phyloP scores from a whole-genome alignment of 1,140 invertebrate genomes.

The Limonius californicus region DNA sequence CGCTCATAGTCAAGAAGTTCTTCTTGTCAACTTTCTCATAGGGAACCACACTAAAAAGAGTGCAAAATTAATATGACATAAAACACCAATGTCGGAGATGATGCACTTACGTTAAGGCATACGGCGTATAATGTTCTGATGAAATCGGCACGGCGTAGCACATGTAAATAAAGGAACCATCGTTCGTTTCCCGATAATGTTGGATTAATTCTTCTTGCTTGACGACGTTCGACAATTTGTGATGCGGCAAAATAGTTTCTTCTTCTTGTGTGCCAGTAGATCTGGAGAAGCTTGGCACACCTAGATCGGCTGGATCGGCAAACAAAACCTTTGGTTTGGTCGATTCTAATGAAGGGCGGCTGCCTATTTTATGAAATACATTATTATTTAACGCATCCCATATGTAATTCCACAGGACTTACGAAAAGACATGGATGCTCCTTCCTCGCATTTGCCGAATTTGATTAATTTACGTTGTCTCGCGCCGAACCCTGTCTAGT shows the following conservation, averaged over 20 bases:
- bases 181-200: constrained; percentile 48
- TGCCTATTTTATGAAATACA: too few relatives aligned
- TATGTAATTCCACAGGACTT: too few relatives aligned
- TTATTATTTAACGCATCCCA: too few relatives aligned
- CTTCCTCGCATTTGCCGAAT: too few relatives aligned
- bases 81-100: too few relatives aligned
- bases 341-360: neutral
- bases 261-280: too few relatives aligned
- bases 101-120: constrained; percentile 55
- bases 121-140: constrained; percentile 67
- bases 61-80: too few relatives aligned
- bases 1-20: constrained; percentile 66
- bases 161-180: constrained; percentile 63
- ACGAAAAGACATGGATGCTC: too few relatives aligned
- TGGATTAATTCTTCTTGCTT: constrained; percentile 56
- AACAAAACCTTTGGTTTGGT: neutral
- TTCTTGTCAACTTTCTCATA: constrained; percentile 59
- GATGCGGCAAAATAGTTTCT: constrained; percentile 25
- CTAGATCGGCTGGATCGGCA: neutral
- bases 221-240: constrained; percentile 39
- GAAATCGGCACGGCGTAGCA: constrained; percentile 62
- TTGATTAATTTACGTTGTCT: too few relatives aligned
- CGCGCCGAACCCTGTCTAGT: too few relatives aligned
- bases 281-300: too few relatives aligned
- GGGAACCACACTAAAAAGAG: constrained; percentile 58